Conservation (phyloP, 2,113 vertebrate genomes). For the Merops nubicus region DNA sequence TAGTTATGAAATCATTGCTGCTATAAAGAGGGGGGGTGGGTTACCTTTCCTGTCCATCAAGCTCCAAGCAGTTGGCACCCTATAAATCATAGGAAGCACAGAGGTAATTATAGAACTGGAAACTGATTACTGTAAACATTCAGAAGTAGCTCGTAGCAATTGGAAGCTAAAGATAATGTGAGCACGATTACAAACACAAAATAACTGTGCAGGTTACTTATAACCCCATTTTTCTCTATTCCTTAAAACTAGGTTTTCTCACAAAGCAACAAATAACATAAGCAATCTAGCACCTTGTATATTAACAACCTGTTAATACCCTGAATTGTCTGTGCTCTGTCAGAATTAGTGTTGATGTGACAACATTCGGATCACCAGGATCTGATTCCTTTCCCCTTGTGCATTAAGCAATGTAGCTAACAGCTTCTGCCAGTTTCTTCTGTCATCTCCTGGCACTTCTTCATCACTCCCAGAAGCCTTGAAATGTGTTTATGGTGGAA, state of each 20-base stretch:
- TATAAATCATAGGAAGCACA: slow-evolving; percentile 54
- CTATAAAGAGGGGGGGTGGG: not conserved
- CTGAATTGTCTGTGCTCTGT: not conserved
- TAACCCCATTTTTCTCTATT: not conserved
- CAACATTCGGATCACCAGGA: not conserved
- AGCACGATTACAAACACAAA: not conserved
- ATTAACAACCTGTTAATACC: not conserved
- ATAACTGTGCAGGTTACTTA: not conserved
- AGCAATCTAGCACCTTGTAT: not conserved
- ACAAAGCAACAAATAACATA: not conserved
- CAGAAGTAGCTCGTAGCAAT: not conserved
- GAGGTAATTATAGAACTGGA: slow-evolving; percentile 51
- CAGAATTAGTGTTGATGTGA: not conserved
- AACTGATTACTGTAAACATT: slow-evolving; percentile 37
- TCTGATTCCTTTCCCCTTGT: not conserved
- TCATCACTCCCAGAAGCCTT: not conserved
- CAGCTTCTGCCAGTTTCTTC: not conserved
- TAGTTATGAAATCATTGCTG: slow-evolving; percentile 35
- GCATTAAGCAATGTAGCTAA: not conserved
- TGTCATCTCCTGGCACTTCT: not conserved
- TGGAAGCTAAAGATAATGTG: not conserved
- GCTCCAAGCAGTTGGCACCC: slow-evolving; percentile 33
- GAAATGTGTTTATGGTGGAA: not conserved
- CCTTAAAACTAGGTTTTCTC: not conserved
- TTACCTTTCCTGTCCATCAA: not conserved